Base-by-base conservation (phyloP, 2,113 vertebrate species). In the Chionodraco myersi region DNA sequence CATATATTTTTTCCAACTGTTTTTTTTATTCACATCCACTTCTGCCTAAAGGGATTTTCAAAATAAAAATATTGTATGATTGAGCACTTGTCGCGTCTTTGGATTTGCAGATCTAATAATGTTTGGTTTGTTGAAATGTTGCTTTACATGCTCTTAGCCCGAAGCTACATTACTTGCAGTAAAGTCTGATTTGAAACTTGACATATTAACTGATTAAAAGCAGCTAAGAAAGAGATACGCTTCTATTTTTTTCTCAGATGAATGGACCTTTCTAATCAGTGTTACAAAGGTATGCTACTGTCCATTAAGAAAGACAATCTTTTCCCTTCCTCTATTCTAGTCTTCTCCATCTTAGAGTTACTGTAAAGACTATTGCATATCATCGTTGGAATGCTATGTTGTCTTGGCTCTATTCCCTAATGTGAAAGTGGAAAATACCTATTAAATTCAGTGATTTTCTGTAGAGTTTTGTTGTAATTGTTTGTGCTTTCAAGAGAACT, bases 401-500 rank as follows among this genome's bases (percentile, higher is more conserved):
- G 56, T 34, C 72, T 68, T 56, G 12, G 60, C 65, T 86, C 80
- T 68, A 69, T 84, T 83, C 64, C 41, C 74, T 67, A 12, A 47
- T 47, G 72, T 70, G 34, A 21, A 75, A 76, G 54, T 62, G 54
- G 58, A 65, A 82, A 65, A 63, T 79, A 77, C 47, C 53, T 72
- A 1, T 67, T 80, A 60, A 66, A 16, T 69, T 63, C 62, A 53
- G 70, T 75, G 60, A 81, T 80, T 85, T 81, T 85, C 63, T 23
- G 49, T 30, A n/a, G 77, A 21, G 16, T 74, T 68, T 63, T 58
- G 10, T 36, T 49, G 36, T 73, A 78, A 87, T 89, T 84, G 86
- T 89, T 83, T 74, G 69, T 60, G 66, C 85, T 83, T 86, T 71
- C 48, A 74, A 70, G 83, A 68, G 51, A 77, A 76, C 57, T 47